A percentile compares a stretch with the other conserved stretches of the same genome.
Evolutionary conservation across 2,113 vertebrate genomes (phyloP).

Genomic region (Gymnarchus niloticus): DNA sequence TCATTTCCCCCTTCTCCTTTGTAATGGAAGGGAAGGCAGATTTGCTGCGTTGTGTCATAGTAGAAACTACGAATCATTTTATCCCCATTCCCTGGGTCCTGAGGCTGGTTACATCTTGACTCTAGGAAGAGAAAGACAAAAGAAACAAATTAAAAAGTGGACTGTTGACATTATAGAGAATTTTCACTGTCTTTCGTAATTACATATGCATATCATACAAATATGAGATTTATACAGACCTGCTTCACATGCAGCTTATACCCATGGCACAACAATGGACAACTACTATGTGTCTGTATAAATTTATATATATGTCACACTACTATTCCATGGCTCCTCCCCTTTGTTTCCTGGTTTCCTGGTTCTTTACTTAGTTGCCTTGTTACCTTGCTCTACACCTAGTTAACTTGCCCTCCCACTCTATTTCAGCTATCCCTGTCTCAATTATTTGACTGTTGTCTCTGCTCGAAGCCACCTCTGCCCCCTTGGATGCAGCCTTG

Average conservation of each 20-base stretch:
- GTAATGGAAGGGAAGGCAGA: constrained; percentile 39
- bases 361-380: too few relatives aligned
- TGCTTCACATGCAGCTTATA: neutral
- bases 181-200: neutral
- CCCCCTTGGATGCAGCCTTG: too few relatives aligned
- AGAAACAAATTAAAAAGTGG: neutral
- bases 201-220: neutral
- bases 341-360: too few relatives aligned
- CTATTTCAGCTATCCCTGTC: too few relatives aligned
- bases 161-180: neutral
- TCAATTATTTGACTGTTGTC: too few relatives aligned
- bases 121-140: constrained; percentile 12
- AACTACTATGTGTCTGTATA: neutral
- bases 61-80: neutral
- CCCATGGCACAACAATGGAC: neutral
- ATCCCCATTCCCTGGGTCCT: constrained; percentile 21
- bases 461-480: too few relatives aligned
- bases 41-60: neutral
- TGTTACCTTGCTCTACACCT: too few relatives aligned
- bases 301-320: too few relatives aligned
- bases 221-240: neutral
- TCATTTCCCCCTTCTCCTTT: constrained; percentile 35
- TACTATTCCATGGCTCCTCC: too few relatives aligned
- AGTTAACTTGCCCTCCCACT: too few relatives aligned
- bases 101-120: constrained; percentile 14